These are phyloP conservation scores for Zeus faber DNA, from an alignment of 2,113 vertebrate genomes.

Conservation along the genomic window DNA sequence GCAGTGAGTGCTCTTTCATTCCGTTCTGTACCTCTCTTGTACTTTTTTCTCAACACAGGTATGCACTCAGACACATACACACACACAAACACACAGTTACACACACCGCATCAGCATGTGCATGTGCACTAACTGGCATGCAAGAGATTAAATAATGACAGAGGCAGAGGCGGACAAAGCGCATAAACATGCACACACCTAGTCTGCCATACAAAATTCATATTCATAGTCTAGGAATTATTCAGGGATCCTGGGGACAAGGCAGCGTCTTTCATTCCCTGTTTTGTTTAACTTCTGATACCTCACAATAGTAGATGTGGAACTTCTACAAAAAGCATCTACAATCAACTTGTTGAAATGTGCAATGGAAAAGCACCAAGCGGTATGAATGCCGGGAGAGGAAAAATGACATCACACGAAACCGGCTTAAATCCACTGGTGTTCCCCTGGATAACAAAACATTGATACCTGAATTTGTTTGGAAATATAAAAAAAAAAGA, in stretches of 20 bases:
- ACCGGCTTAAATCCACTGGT: too few species aligned
- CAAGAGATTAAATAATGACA: constrained; percentile 14
- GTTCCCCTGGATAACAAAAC: too few species aligned
- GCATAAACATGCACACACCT: not conserved
- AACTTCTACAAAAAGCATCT: too few species aligned
- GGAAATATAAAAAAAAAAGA: too few species aligned
- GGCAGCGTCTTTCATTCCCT: constrained; percentile 7
- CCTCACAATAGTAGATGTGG: not conserved
- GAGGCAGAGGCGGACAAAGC: not conserved
- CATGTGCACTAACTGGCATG: not conserved
- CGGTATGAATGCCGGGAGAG: too few species aligned
- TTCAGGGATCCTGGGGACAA: not conserved
- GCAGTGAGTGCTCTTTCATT: not conserved
- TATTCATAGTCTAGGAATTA: constrained; percentile 5
- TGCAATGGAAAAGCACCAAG: too few species aligned
- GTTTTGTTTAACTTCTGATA: not conserved
- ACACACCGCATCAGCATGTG: not conserved
- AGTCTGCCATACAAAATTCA: constrained; percentile 5
- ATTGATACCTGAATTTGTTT: too few species aligned
- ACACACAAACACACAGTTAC: not conserved
- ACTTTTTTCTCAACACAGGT: not conserved
- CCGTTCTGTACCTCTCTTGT: not conserved
- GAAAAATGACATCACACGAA: too few species aligned
- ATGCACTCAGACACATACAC: not conserved
- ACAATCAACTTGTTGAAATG: too few species aligned